Evolutionary conservation across 1,140 invertebrate genomes (phyloP).

Genomic region (Trinorchestia longiramus): DNA sequence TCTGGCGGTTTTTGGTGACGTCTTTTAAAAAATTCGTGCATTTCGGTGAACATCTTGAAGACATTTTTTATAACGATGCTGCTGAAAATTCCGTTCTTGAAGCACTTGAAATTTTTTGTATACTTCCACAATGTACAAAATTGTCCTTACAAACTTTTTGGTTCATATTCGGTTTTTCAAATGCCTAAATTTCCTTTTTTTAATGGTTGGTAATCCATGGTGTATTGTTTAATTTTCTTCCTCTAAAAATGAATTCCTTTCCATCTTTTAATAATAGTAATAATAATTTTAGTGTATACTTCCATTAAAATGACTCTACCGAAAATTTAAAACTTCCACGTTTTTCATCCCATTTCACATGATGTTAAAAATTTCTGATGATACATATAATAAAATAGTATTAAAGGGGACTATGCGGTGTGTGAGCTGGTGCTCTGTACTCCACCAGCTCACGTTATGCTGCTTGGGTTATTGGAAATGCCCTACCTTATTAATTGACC

Average conservation of each 20-base stretch:
- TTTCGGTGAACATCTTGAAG: background rate
- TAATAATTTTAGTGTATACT: too few relatives aligned
- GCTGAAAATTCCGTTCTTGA: background rate
- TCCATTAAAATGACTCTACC: background rate
- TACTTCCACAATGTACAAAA: background rate
- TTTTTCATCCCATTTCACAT: background rate
- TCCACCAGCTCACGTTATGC: background rate
- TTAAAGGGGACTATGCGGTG: background rate
- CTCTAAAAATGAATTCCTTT: background rate
- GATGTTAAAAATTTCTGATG: background rate
- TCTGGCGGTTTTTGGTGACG: too few relatives aligned
- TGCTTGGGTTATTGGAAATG: background rate
- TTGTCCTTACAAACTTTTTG: background rate
- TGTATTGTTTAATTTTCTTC: background rate
- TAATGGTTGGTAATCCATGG: background rate
- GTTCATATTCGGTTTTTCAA: background rate
- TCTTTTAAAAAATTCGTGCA: background rate
- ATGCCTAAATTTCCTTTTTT: background rate
- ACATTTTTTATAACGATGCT: background rate
- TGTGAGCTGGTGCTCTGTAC: background rate
- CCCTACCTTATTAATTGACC: background rate
- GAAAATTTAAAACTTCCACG: background rate
- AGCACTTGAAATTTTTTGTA: background rate
- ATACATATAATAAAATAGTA: background rate
- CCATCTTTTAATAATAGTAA: background rate